phyloP scores from a whole-genome alignment of 2,888 invertebrate genomes.

The Mimumesa dahlbomi region DNA sequence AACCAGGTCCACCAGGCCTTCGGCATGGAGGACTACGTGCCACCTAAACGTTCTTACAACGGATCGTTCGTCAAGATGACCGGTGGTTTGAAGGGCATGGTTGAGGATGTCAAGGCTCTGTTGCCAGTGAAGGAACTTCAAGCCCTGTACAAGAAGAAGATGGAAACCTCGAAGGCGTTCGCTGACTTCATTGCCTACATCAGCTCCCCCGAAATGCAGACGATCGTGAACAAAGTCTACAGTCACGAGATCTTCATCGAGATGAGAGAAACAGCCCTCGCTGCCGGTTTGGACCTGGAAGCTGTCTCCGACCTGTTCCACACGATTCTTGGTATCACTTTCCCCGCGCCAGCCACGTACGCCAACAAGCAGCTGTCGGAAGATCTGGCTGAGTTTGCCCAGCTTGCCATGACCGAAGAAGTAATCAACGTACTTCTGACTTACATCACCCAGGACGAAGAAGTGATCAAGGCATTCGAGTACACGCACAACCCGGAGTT shows the following conservation, averaged over 20 bases:
- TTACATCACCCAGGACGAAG: not conserved
- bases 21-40: constrained; percentile 60
- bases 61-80: not conserved
- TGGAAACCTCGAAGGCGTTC: constrained; percentile 9
- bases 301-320: not conserved
- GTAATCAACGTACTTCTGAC: not conserved
- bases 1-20: constrained; percentile 59
- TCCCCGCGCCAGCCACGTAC: not conserved
- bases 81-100: constrained; percentile 66
- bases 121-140: constrained; percentile 69
- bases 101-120: constrained; percentile 61
- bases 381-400: not conserved
- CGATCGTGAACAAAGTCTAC: constrained; percentile 51
- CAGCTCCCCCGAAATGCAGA: constrained; percentile 56
- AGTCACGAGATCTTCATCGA: constrained; percentile 4
- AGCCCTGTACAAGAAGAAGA: constrained; percentile 66
- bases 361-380: not conserved
- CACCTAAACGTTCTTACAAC: constrained; percentile 24
- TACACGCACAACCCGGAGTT: constrained; percentile 65
- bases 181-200: not conserved
- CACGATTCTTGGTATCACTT: not conserved
- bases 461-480: constrained; percentile 66
- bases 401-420: not conserved
- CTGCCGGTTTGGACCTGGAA: not conserved
- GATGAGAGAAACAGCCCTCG: constrained; percentile 39